Percentiles rank a stretch among this genome's conserved stretches.
phyloP scores from a whole-genome alignment of 2,113 vertebrate species.

The Motacilla tschutschensis region DNA sequence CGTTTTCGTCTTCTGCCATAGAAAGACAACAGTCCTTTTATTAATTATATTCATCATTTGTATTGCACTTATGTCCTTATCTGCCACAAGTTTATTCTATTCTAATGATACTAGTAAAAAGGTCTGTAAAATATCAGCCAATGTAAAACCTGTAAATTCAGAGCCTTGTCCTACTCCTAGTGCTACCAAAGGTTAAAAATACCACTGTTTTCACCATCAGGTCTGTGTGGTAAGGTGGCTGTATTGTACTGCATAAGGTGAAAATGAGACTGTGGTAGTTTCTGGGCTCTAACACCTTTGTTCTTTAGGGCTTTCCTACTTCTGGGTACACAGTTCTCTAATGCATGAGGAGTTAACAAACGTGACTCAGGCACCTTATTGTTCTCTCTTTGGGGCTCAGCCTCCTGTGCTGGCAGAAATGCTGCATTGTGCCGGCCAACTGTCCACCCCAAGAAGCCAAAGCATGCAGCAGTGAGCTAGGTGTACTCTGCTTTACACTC shows the following conservation, averaged over 20 bases:
- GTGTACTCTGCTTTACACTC: not conserved
- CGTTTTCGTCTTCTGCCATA: not conserved
- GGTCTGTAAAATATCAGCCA: not conserved
- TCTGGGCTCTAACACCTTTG: not conserved
- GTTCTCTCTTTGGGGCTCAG: not conserved
- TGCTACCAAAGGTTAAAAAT: not conserved
- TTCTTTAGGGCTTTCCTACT: not conserved
- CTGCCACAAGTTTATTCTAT: not conserved
- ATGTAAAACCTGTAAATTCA: not conserved
- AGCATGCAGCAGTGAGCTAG: not conserved
- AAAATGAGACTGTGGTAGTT: not conserved
- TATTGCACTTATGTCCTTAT: not conserved
- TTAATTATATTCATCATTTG: not conserved
- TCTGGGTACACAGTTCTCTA: not conserved
- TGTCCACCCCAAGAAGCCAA: not conserved
- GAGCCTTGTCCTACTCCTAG: not conserved
- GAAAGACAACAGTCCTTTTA: not conserved
- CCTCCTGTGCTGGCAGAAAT: not conserved
- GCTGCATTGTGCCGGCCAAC: rapidly evolving
- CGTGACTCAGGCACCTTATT: rapidly evolving
- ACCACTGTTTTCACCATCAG: not conserved
- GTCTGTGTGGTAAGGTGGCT: not conserved
- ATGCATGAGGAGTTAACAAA: not conserved
- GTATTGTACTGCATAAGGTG: not conserved
- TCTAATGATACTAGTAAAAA: not conserved